Conservation (phyloP, 2,888 invertebrate species). For the Periphyllus acericola region DNA sequence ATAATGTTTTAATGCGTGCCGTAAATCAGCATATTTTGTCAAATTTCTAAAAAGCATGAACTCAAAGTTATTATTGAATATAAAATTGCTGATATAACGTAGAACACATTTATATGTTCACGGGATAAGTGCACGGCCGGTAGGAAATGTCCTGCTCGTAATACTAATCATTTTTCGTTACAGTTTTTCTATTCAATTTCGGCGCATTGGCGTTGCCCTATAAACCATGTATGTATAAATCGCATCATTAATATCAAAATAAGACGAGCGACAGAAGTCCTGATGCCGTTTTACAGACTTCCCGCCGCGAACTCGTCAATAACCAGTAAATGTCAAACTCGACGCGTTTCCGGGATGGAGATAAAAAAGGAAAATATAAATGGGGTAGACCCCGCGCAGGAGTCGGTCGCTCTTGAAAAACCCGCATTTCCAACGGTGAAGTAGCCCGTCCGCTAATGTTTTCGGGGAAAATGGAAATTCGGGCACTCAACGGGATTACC, state of each 20-base stretch:
- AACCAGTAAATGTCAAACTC: constrained; percentile 26
- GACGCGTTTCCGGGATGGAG: constrained; percentile 22
- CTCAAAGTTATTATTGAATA: too few relatives aligned
- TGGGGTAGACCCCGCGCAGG: background rate
- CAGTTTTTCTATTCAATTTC: too few relatives aligned
- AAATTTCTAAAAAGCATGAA: too few relatives aligned
- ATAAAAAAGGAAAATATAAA: constrained; percentile 14
- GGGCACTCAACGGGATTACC: constrained; percentile 59
- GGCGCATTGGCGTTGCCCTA: too few relatives aligned
- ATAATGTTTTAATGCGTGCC: too few relatives aligned
- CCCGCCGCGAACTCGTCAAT: constrained; percentile 42
- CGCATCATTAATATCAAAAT: background rate
- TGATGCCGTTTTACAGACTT: background rate
- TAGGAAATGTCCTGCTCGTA: too few relatives aligned
- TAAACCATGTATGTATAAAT: background rate
- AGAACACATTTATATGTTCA: too few relatives aligned
- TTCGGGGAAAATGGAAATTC: constrained; percentile 61
- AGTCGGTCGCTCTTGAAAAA: constrained; percentile 44
- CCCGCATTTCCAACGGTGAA: constrained; percentile 45
- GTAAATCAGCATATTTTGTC: too few relatives aligned
- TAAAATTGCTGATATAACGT: too few relatives aligned
- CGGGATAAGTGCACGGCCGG: too few relatives aligned
- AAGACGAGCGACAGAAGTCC: background rate
- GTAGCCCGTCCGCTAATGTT: constrained; percentile 49
- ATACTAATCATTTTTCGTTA: background rate